Percentiles rank a stretch among this genome's conserved stretches.
These are phyloP conservation scores for Pterocles gutturalis DNA, from an alignment of 2,113 vertebrate genomes.

Conservation along the genomic window DNA sequence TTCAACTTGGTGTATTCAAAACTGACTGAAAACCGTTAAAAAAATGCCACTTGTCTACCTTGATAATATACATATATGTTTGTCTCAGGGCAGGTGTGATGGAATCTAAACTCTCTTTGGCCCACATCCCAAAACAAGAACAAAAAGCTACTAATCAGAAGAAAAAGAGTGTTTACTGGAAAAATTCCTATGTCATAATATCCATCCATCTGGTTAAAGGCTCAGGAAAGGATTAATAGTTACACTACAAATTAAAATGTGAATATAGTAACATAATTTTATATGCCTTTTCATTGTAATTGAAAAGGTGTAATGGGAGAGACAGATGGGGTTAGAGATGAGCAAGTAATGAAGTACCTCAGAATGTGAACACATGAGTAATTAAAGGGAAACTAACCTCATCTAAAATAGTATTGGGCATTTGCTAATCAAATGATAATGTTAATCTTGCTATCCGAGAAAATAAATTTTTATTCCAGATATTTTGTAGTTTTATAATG, in stretches of 20 bases:
- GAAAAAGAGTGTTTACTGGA: neutral
- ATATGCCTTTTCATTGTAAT: constrained; percentile 34
- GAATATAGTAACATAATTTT: constrained; percentile 50
- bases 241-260: constrained; percentile 51
- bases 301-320: constrained; percentile 56
- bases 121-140: neutral
- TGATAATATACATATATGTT: neutral
- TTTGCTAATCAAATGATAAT: constrained; percentile 46
- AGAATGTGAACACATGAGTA: constrained; percentile 44
- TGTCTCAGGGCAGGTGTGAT: neutral
- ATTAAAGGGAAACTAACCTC: constrained; percentile 52
- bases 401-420: constrained; percentile 16
- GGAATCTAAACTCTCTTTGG: neutral
- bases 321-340: constrained; percentile 33
- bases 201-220: neutral
- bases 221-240: constrained; percentile 42
- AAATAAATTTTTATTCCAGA: constrained; percentile 33
- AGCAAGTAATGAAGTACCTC: constrained; percentile 41
- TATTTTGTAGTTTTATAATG: neutral
- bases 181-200: neutral
- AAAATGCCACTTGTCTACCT: accelerated
- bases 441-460: neutral
- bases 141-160: neutral
- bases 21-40: neutral
- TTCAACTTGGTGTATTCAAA: neutral